Evolutionary conservation across 2,113 vertebrate genomes (phyloP), one percentile per base, ranked within the genome.

Genomic region (Gavia stellata): DNA sequence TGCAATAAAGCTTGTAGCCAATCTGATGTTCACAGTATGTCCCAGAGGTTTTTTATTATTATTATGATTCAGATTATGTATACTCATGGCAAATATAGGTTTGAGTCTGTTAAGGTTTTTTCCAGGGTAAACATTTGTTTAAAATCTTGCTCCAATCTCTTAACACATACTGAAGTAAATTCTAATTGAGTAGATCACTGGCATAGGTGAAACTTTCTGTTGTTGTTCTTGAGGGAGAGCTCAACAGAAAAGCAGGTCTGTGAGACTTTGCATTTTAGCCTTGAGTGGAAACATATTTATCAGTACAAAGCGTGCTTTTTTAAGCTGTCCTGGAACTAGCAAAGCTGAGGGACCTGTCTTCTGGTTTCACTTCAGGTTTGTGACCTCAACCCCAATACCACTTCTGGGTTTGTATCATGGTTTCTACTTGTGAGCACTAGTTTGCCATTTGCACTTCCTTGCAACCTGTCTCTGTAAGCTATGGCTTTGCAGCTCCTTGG

Each of bases 141-240:
- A 87, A 95, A 94, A 92, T 91, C 89, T 87, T 97, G 63, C 85
- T 95, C 81, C 91, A 96, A 90, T 96, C 94, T 95, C 89, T 92
- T 96, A 93, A 94, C 94, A 83, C 62, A 36, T 96, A 89, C 24
- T 88, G 94, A 96, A 94, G 56, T 94, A 82, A 96, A 96, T 94
- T 86, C 81, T 96, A 95, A 97, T 93, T 90, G 91, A 82, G 70
- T 87, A 91, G 85, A 77, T 95, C 49, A 62, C 87, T 96, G 93
- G 50, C 63, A 2, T 40, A 71, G 87, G 59, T 42, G 42, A 78
- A 93, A 58, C 33, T 77, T 92, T 96, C 59, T 71, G 58, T 94
- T 88, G 82, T 50, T 86, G 86, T 66, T 93, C 93, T 96, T 96
- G 56, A 85, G 91, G 91, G 94, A 95, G 34, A 85, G 49, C 81